Percentiles rank a stretch among this genome's conserved stretches.
Conservation (phyloP, 2,888 invertebrate species). For the Ennomos quercinarius region DNA sequence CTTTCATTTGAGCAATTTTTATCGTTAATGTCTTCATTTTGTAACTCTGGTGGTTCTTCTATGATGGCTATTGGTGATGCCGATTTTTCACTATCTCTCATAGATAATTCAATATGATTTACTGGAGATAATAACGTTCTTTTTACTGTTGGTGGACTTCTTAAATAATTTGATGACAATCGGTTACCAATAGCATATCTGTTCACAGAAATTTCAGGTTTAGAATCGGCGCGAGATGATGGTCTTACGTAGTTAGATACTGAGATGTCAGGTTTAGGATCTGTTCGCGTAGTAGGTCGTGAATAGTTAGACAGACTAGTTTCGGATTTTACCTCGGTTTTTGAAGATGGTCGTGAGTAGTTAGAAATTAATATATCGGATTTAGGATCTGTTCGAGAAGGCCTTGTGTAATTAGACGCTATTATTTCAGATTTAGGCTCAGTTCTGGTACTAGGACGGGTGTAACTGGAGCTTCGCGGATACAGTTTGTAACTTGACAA, state of each 20-base stretch:
- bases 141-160: slow-evolving; percentile 72
- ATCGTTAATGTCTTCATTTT: slow-evolving; percentile 37
- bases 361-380: slow-evolving; percentile 18
- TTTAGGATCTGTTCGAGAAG: slow-evolving; percentile 20
- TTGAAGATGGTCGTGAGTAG: slow-evolving; percentile 23
- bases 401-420: slow-evolving; percentile 29
- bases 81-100: slow-evolving; percentile 58
- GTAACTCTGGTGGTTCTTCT: slow-evolving; percentile 49
- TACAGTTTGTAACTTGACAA: slow-evolving; percentile 83
- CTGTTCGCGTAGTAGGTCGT: slow-evolving; percentile 18
- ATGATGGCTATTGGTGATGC: slow-evolving; percentile 47
- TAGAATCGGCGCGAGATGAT: slow-evolving; percentile 52
- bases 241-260: slow-evolving; percentile 35
- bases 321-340: slow-evolving; percentile 27
- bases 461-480: slow-evolving; percentile 75
- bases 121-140: slow-evolving; percentile 71
- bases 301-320: slow-evolving; percentile 19
- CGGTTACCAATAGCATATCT: slow-evolving; percentile 77
- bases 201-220: slow-evolving; percentile 62
- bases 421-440: slow-evolving; percentile 59
- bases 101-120: slow-evolving; percentile 56
- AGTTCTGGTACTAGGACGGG: slow-evolving; percentile 51
- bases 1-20: slow-evolving; percentile 1
- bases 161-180: slow-evolving; percentile 73
- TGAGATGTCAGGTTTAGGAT: slow-evolving; percentile 22